Evolutionary conservation across 2,113 vertebrate genomes (phyloP).

Genomic region (Cyanistes caeruleus): DNA sequence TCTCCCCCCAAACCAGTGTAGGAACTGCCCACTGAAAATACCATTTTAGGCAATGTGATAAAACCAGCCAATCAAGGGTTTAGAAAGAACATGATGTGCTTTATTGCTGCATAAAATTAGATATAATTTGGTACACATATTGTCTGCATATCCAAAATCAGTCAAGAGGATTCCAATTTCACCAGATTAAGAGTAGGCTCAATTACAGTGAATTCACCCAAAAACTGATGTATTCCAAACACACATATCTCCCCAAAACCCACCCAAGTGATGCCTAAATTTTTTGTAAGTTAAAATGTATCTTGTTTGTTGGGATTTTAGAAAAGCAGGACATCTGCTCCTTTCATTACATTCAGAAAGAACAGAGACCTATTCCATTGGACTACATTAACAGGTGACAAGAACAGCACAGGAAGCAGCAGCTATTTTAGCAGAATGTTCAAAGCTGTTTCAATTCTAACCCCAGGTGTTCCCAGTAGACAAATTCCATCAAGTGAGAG

Average conservation of each 20-base stretch:
- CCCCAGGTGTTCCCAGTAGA: neutral
- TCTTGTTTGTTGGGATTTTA: neutral
- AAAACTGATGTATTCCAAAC: neutral
- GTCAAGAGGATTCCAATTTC: neutral
- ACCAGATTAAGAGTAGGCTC: neutral
- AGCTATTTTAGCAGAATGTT: neutral
- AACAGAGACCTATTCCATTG: neutral
- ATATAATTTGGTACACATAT: neutral
- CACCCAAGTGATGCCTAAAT: neutral
- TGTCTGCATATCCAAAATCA: neutral
- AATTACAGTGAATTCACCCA: neutral
- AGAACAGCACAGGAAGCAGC: neutral
- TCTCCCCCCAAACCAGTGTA: neutral
- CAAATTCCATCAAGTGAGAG: neutral
- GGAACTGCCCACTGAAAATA: neutral
- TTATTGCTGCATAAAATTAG: neutral
- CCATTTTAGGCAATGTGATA: neutral
- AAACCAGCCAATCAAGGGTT: neutral
- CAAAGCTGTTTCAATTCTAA: neutral
- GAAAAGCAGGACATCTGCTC: neutral
- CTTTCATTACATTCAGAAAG: neutral
- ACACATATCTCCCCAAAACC: accelerated
- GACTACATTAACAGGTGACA: neutral
- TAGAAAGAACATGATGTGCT: neutral
- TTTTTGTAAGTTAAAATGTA: neutral